Conservation (phyloP, 1,140 invertebrate genomes). For the Zaprionus davidi region DNA sequence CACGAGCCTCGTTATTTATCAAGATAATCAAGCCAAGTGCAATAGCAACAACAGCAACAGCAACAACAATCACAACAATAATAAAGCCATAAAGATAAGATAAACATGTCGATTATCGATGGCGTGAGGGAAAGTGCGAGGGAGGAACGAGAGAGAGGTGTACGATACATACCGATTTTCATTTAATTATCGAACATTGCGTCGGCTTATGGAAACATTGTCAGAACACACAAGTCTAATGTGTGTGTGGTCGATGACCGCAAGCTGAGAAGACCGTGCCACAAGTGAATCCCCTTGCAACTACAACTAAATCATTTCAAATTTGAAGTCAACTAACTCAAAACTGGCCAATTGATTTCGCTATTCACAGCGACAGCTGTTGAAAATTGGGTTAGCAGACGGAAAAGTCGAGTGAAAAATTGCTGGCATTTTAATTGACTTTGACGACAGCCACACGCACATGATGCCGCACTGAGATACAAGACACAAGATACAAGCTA, state of each 20-base stretch:
- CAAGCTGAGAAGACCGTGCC: too few species aligned
- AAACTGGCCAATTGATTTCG: conserved; percentile 35
- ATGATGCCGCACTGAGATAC: background rate
- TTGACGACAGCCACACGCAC: conserved; percentile 42
- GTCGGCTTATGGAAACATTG: conserved; percentile 56
- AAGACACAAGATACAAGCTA: background rate
- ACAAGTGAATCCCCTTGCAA: too few species aligned
- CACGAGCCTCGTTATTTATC: conserved; percentile 77
- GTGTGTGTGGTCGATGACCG: conserved; percentile 7
- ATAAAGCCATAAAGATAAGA: conserved; percentile 74
- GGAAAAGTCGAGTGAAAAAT: conserved; percentile 38
- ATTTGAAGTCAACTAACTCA: conserved; percentile 55
- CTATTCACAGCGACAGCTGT: conserved; percentile 23
- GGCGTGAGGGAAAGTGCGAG: conserved; percentile 23
- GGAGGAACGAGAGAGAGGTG: background rate
- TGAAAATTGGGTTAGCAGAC: conserved; percentile 61
- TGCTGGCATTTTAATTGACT: conserved; percentile 58
- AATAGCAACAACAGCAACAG: conserved; percentile 63
- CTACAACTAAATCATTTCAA: background rate
- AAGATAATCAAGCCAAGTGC: conserved; percentile 68
- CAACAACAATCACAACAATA: conserved; percentile 27
- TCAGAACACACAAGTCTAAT: conserved; percentile 20
- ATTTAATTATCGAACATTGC: conserved; percentile 64
- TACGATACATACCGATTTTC: conserved; percentile 54
- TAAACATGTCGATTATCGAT: conserved; percentile 72